Percentiles rank a stretch among this genome's conserved stretches.
Evolutionary conservation across 2,888 invertebrate species (phyloP).

Genomic region (Lepidochitona cinerea): DNA sequence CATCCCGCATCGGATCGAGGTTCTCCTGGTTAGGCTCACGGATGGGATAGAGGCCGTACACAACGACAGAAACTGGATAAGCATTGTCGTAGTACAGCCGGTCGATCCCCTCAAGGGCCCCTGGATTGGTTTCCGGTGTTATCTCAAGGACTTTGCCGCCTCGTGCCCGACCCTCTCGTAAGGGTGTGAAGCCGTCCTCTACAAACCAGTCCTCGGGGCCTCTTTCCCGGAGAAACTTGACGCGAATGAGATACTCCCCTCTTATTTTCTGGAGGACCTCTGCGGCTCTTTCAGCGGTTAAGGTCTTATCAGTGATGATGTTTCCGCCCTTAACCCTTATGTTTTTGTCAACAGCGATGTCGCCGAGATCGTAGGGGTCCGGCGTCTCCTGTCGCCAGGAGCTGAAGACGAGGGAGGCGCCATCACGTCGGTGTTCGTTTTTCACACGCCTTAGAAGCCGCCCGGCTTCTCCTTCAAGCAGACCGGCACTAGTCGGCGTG

Average conservation of each 20-base stretch:
- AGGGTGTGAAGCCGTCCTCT: not conserved
- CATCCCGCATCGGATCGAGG: constrained; percentile 14
- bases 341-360: not conserved
- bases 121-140: not conserved
- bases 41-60: constrained; percentile 9
- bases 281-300: not conserved
- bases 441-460: not conserved
- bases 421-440: not conserved
- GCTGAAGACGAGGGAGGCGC: not conserved
- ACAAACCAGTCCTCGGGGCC: not conserved
- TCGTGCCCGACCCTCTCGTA: not conserved
- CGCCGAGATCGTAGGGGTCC: constrained; percentile 4
- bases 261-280: not conserved
- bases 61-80: constrained; percentile 13
- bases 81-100: not conserved
- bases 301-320: not conserved
- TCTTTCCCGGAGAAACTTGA: not conserved
- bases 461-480: not conserved
- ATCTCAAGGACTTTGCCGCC: not conserved
- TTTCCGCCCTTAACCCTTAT: not conserved
- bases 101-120: not conserved
- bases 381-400: not conserved
- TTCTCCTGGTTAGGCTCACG: constrained; percentile 5
- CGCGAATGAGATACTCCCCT: not conserved
- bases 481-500: not conserved